These are phyloP conservation scores for Megaceryle maxima DNA, from an alignment of 2,113 vertebrate species.

Conservation along the genomic window DNA sequence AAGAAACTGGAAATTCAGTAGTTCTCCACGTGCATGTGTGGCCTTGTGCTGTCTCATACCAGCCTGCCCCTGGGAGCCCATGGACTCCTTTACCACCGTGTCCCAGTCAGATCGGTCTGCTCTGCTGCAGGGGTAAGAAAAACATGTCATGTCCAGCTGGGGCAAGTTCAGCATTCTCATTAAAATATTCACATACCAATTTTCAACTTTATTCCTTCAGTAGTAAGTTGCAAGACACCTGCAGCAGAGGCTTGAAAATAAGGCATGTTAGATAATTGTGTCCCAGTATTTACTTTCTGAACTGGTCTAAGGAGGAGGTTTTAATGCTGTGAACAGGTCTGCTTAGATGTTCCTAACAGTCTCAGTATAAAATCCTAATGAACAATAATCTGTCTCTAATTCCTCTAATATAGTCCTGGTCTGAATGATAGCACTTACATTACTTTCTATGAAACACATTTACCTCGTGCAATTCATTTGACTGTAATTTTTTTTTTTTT, in stretches of 20 bases:
- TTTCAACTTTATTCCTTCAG: not conserved
- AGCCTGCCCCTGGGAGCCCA: not conserved
- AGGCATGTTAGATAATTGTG: not conserved
- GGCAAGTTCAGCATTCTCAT: not conserved
- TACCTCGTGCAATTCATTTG: constrained; percentile 36
- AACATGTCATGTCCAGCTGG: not conserved
- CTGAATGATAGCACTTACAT: constrained; percentile 13
- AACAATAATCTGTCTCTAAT: constrained; percentile 49
- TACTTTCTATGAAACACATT: not conserved
- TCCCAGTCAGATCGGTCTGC: not conserved
- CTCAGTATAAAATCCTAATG: constrained; percentile 41
- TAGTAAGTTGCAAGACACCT: not conserved
- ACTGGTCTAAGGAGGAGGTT: not conserved
- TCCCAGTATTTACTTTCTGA: constrained; percentile 11
- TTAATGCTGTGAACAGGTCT: not conserved
- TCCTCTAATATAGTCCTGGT: constrained; percentile 29
- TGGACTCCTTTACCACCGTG: not conserved
- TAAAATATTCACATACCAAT: not conserved
- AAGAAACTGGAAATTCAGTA: not conserved
- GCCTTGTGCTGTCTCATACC: not conserved
- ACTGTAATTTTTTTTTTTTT: not conserved
- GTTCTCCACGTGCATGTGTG: no score
- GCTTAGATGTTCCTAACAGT: constrained; percentile 1
- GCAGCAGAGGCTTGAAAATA: not conserved
- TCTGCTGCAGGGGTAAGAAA: not conserved